Evolutionary conservation across 2,797 vertebrate species (phyloP).

Genomic region (Tapirus indicus): DNA sequence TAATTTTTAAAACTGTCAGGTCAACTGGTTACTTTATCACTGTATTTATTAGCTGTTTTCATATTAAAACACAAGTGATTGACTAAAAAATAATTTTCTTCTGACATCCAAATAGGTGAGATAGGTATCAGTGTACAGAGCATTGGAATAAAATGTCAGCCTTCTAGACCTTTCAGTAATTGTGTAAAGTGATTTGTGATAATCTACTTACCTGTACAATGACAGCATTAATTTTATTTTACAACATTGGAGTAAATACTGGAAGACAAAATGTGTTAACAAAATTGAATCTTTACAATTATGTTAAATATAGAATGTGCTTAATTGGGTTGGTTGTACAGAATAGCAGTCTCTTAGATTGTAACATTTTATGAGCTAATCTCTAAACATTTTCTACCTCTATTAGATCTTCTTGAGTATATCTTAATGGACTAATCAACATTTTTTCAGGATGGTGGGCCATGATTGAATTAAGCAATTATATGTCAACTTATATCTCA

Average conservation of each 20-base stretch:
- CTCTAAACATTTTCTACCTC: no score
- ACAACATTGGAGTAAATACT: background rate
- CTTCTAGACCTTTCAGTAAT: background rate
- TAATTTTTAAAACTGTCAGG: background rate
- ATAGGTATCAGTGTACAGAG: background rate
- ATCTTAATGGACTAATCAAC: no score
- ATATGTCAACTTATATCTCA: no score
- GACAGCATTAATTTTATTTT: background rate
- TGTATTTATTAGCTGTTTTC: background rate
- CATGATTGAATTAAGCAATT: no score
- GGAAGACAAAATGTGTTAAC: background rate
- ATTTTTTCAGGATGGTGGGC: no score
- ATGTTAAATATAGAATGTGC: background rate
- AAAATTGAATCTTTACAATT: background rate
- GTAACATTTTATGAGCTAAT: no score
- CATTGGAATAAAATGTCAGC: background rate
- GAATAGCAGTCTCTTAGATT: no score
- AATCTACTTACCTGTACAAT: background rate
- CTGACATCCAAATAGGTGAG: background rate
- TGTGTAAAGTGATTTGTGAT: background rate
- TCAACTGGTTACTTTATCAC: fast-evolving
- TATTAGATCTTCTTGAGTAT: no score
- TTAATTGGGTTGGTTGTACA: no score
- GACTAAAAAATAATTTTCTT: background rate
- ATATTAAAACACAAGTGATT: background rate